Conservation (phyloP, 2,113 vertebrate genomes). For the Lophura nycthemera region DNA sequence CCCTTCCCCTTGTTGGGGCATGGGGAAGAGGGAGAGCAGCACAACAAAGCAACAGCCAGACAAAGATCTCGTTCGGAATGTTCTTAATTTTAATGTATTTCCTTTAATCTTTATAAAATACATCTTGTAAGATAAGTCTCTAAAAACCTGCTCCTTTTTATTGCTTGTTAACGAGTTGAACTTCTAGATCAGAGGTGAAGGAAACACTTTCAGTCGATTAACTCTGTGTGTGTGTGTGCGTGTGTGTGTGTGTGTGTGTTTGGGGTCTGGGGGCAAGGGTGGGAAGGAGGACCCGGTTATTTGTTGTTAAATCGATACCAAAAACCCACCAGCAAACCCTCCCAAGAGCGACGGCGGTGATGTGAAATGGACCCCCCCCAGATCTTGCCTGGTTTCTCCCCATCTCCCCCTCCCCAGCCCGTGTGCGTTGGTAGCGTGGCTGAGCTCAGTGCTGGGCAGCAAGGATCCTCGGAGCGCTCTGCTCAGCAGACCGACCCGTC, state of each 20-base stretch:
- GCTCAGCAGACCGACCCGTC: slow-evolving; percentile 59
- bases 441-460: background rate
- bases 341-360: slow-evolving; percentile 13
- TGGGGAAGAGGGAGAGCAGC: fast-evolving
- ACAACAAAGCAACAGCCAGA: background rate
- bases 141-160: slow-evolving; percentile 79
- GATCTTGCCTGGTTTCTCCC: slow-evolving; percentile 71
- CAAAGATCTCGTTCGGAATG: slow-evolving; percentile 48
- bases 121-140: slow-evolving; percentile 80
- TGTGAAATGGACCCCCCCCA: slow-evolving; percentile 44
- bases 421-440: slow-evolving; percentile 64
- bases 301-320: slow-evolving; percentile 71
- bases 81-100: slow-evolving; percentile 81
- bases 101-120: slow-evolving; percentile 86
- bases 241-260: background rate
- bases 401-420: slow-evolving; percentile 64
- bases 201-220: slow-evolving; percentile 81
- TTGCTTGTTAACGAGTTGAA: slow-evolving; percentile 79
- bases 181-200: slow-evolving; percentile 76
- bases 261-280: slow-evolving; percentile 29
- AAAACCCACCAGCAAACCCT: slow-evolving; percentile 10
- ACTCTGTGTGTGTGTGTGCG: background rate
- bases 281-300: slow-evolving; percentile 68
- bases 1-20: background rate
- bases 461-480: slow-evolving; percentile 46